These are phyloP conservation scores for Ochropleura plecta DNA, from an alignment of 2,888 invertebrate species.

Conservation along the genomic window DNA sequence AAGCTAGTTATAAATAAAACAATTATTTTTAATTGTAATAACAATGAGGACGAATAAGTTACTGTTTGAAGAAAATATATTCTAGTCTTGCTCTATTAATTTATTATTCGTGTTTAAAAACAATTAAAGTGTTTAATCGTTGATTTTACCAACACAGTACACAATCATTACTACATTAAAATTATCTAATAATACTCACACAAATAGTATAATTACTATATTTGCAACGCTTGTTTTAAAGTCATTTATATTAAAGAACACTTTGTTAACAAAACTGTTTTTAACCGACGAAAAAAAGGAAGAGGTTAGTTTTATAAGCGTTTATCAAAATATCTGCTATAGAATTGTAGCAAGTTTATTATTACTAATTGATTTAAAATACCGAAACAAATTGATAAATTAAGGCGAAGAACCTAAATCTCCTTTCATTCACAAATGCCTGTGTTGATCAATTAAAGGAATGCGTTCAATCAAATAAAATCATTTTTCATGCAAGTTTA, in stretches of 20 bases:
- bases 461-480: slow-evolving; percentile 33
- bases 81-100: slow-evolving; percentile 10
- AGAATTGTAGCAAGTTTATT: slow-evolving; percentile 17
- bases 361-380: slow-evolving; percentile 27
- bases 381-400: slow-evolving; percentile 38
- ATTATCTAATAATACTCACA: neutral
- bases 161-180: neutral
- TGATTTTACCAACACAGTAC: neutral
- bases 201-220: slow-evolving; percentile 11
- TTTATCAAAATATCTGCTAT: neutral
- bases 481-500: neutral
- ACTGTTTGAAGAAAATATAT: neutral
- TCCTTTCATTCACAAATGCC: slow-evolving; percentile 39
- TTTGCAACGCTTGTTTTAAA: slow-evolving; percentile 31
- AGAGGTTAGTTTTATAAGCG: neutral
- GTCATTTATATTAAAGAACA: slow-evolving; percentile 4
- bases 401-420: neutral
- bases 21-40: no score
- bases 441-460: slow-evolving; percentile 12
- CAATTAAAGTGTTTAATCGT: neutral
- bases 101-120: neutral
- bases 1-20: no score
- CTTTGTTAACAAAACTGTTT: slow-evolving; percentile 11
- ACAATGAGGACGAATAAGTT: neutral
- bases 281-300: neutral